Evolutionary conservation across 2,797 vertebrate species (phyloP), one percentile per base, ranked within the genome.

Genomic region (Phylloscopus collybita): DNA sequence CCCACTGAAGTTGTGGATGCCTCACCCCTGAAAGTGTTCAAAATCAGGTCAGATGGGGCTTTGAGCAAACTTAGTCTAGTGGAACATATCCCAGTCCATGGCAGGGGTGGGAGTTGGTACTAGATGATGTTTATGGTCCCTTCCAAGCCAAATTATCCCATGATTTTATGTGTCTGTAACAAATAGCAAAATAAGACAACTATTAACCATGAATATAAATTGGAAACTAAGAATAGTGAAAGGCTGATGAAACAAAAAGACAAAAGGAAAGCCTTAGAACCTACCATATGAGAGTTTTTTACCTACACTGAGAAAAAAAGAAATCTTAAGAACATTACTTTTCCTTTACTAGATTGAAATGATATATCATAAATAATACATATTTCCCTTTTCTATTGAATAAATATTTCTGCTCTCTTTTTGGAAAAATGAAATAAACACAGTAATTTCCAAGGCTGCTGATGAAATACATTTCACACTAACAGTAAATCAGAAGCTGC

Each of bases 301-400:
- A 80, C 65, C 44, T 69, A n/a, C n/a, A 71, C 6, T 10, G 30
- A 80, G 40, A 62, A 66, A 22, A 87, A 83, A 75, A 83, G 36
- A 83, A 88, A 62, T 86, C 18, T 14, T 75, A 92, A 65, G 34
- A 72, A 36, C 61, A 78, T 32, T 67, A 38, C 6, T 75, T 92
- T 72, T 60, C 6, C 16, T 38, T 74, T 67, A 50, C 19, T 57
- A 69, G 40, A 67, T 54, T 80, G 72, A 91, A 96, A 86, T 53
- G 51, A 82, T 91, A 56, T 45, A 82, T 85, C n/a, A 85, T 61
- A 91, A 91, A 83, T 86, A 80, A 78, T 57, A 34, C 12, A 60
- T 73, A 38, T 70, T 91, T 71, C 11, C 12, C 13, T 78, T 75
- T 88, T 36, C n/a, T 86, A 27, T 42, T 86, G 54, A 61, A 93